phyloP scores from a whole-genome alignment of 2,888 invertebrate genomes.

The Steromphala cineraria region DNA sequence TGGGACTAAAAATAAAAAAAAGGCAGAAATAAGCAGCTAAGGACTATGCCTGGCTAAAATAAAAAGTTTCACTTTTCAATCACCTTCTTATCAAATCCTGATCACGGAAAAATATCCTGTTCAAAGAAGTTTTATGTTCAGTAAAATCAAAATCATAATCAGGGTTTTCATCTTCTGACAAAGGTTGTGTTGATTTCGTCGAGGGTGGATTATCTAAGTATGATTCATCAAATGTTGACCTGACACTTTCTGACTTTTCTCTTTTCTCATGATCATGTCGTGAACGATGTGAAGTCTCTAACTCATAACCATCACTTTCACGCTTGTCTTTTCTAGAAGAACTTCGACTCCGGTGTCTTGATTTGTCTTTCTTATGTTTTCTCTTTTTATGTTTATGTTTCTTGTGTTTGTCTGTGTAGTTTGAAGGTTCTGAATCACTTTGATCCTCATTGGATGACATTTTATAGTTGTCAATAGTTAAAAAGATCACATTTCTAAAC shows the following conservation, averaged over 20 bases:
- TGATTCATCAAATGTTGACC: not conserved
- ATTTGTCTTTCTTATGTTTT: conserved; percentile 8
- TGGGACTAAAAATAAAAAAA: no score
- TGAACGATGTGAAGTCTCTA: not conserved
- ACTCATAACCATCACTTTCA: not conserved
- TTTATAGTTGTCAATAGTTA: not conserved
- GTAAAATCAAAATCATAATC: conserved; percentile 60
- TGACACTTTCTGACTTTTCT: not conserved
- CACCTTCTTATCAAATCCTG: conserved; percentile 76
- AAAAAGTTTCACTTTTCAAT: no score
- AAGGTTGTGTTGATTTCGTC: not conserved
- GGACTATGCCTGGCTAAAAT: no score
- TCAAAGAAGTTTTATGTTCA: conserved; percentile 67
- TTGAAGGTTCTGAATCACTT: not conserved
- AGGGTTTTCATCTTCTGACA: conserved; percentile 18
- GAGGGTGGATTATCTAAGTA: not conserved
- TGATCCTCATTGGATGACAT: not conserved
- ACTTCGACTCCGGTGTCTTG: not conserved
- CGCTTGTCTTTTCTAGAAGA: not conserved
- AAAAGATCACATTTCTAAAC: not conserved
- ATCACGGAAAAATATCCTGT: conserved; percentile 80
- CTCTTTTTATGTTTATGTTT: conserved; percentile 2
- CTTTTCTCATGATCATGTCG: not conserved
- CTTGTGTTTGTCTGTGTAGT: not conserved
- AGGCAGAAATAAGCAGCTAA: no score